phyloP scores from a whole-genome alignment of 2,797 vertebrate species.

The Triplophysa yarkandensis region DNA sequence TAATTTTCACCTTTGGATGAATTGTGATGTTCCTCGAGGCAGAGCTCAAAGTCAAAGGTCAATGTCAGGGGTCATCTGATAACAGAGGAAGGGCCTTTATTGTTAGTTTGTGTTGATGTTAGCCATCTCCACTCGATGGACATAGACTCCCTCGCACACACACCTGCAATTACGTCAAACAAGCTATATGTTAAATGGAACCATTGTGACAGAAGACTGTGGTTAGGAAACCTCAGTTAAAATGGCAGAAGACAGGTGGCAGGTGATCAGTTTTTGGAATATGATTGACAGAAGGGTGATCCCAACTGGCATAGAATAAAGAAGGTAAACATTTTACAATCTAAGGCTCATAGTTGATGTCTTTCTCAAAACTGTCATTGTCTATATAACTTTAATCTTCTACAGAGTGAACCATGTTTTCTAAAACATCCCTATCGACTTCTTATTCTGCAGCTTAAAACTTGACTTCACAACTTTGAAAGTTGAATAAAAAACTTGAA shows the following conservation, averaged over 20 bases:
- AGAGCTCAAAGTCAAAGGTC: slow-evolving; percentile 66
- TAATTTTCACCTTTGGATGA: slow-evolving; percentile 54
- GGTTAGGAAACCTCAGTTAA: neutral
- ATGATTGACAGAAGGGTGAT: neutral
- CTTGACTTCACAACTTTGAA: too few species aligned
- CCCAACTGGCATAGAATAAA: neutral
- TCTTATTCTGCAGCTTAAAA: too few species aligned
- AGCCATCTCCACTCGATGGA: slow-evolving; percentile 46
- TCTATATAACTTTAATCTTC: too few species aligned
- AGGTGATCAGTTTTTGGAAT: neutral
- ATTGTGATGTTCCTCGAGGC: slow-evolving; percentile 36
- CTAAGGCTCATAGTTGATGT: too few species aligned
- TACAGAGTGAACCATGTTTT: too few species aligned
- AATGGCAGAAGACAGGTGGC: neutral
- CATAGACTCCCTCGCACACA: slow-evolving; percentile 8
- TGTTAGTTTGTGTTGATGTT: slow-evolving; percentile 55
- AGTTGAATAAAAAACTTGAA: too few species aligned
- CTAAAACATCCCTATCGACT: too few species aligned
- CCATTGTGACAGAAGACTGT: slow-evolving; percentile 34
- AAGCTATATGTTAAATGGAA: slow-evolving; percentile 14
- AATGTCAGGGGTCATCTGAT: slow-evolving; percentile 73
- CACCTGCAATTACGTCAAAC: slow-evolving; percentile 29
- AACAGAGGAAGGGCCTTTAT: slow-evolving; percentile 64
- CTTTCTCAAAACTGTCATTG: too few species aligned
- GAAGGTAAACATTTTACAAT: neutral